Conservation (phyloP, 2,113 vertebrate genomes). For the Pristiophorus japonicus region DNA sequence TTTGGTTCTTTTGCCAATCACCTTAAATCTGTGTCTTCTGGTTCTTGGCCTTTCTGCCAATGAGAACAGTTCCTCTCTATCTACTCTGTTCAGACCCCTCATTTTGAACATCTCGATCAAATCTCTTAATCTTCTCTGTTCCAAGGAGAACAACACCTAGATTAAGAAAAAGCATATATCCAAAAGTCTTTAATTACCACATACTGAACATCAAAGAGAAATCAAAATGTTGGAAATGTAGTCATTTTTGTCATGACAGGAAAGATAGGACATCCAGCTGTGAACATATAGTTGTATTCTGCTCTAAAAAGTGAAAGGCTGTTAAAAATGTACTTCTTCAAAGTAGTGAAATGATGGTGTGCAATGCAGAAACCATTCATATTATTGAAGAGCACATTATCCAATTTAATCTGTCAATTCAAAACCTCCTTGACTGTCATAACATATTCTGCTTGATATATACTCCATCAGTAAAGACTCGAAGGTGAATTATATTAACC, state of each 20-base stretch:
- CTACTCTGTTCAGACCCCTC: no score
- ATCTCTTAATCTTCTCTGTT: no score
- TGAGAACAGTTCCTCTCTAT: no score
- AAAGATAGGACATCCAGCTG: not conserved
- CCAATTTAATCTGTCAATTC: not conserved
- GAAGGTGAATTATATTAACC: not conserved
- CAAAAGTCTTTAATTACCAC: not conserved
- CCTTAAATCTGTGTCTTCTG: no score
- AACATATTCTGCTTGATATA: not conserved
- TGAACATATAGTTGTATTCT: not conserved
- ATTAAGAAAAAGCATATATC: not conserved
- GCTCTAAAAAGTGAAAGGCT: not conserved
- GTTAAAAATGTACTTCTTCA: not conserved
- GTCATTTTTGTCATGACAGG: not conserved
- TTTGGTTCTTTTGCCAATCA: no score
- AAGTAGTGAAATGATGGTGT: not conserved
- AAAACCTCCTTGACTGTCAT: not conserved
- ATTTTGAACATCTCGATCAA: no score
- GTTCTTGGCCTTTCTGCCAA: no score
- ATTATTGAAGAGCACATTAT: not conserved
- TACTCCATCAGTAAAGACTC: not conserved
- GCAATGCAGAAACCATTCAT: not conserved
- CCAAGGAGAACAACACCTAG: no score
- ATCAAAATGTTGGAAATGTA: not conserved
- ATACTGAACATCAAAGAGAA: not conserved